Evolutionary conservation across 2,888 invertebrate genomes (phyloP).

Genomic region (Netelia fuscicornis): DNA sequence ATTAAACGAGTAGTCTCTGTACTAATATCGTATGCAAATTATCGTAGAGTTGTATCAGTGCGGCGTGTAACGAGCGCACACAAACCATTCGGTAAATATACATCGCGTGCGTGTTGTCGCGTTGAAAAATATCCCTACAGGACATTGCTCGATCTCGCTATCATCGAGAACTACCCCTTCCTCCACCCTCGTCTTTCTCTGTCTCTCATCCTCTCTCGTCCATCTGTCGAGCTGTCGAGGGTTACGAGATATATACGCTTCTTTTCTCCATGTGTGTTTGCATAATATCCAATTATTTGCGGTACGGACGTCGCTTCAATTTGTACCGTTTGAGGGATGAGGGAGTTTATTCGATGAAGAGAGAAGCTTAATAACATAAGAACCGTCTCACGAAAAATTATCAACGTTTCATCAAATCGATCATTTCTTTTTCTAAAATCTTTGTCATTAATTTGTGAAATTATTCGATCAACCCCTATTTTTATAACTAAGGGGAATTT

Average conservation of each 20-base stretch:
- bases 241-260: constrained; percentile 54
- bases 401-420: neutral
- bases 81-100: constrained; percentile 18
- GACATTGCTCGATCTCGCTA: constrained; percentile 9
- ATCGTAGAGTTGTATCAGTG: constrained; percentile 32
- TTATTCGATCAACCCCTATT: neutral
- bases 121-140: constrained; percentile 37
- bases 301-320: constrained; percentile 63
- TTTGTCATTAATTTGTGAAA: too few relatives aligned
- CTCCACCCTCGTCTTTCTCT: neutral
- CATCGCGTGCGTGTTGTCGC: constrained; percentile 37
- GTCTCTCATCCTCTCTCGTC: constrained; percentile 45
- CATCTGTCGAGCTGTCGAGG: constrained; percentile 74
- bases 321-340: constrained; percentile 24
- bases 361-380: constrained; percentile 5
- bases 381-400: neutral
- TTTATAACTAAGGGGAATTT: neutral
- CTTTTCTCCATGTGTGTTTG: constrained; percentile 68
- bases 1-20: constrained; percentile 64
- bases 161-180: too few relatives aligned
- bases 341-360: constrained; percentile 27
- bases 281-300: constrained; percentile 78
- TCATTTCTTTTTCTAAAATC: too few relatives aligned
- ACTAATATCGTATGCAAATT: constrained; percentile 53
- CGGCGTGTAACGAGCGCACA: constrained; percentile 6